These are phyloP conservation scores for Alethe diademata DNA, from an alignment of 2,113 vertebrate genomes.

Conservation along the genomic window DNA sequence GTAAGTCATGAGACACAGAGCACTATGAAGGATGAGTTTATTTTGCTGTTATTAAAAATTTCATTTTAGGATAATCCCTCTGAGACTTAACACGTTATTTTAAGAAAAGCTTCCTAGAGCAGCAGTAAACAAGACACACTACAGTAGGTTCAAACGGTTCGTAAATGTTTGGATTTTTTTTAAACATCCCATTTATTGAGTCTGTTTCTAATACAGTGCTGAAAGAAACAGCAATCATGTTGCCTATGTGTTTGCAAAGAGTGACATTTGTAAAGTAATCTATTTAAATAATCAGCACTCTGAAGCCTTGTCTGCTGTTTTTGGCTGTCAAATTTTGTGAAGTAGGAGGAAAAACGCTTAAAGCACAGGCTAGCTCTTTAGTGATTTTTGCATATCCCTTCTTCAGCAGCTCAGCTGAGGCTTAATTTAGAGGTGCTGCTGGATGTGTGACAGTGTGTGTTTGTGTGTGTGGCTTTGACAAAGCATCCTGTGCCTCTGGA, in stretches of 20 bases:
- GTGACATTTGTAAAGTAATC: constrained; percentile 41
- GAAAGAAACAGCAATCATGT: constrained; percentile 16
- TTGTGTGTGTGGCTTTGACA: background rate
- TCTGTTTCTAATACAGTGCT: constrained; percentile 9
- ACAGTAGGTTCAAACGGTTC: constrained; percentile 15
- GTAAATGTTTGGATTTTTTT: constrained; percentile 39
- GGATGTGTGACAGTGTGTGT: background rate
- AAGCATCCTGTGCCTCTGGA: background rate
- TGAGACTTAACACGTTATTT: constrained; percentile 54
- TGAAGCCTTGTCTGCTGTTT: constrained; percentile 8
- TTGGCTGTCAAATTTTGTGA: constrained; percentile 22
- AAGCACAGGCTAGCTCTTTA: background rate
- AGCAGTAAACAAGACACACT: constrained; percentile 52
- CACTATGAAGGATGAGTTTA: constrained; percentile 51
- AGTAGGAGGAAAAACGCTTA: background rate
- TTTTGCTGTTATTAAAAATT: constrained; percentile 62
- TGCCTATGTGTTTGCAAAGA: constrained; percentile 10
- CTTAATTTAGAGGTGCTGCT: background rate
- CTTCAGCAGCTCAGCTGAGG: background rate
- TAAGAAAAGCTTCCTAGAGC: constrained; percentile 42
- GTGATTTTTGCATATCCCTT: background rate
- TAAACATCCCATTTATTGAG: constrained; percentile 39
- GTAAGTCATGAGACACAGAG: constrained; percentile 3
- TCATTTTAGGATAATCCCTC: constrained; percentile 54
- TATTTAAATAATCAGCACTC: constrained; percentile 28